Evolutionary conservation across 30 jellyfish, hydroid and myxozoan species (phyloP).

Genomic region (Phacellophora camtschatica): DNA sequence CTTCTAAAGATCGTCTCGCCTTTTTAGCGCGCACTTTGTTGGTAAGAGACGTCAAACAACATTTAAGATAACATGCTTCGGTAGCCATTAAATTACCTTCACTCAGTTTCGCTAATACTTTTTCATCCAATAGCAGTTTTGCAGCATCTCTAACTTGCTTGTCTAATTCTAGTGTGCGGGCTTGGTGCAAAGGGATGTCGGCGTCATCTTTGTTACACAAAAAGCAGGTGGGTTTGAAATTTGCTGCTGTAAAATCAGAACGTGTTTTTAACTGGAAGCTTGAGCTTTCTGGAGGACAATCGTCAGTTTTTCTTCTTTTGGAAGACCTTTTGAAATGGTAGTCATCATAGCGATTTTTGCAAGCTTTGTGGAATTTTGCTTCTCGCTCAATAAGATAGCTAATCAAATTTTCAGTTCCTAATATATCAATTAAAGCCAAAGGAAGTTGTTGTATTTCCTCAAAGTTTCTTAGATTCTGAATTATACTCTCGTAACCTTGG

Average conservation of each 20-base stretch:
- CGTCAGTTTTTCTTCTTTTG: neutral
- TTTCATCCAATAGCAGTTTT: neutral
- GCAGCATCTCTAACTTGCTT: neutral
- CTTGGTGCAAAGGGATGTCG: neutral
- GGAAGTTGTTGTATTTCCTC: constrained; percentile 14
- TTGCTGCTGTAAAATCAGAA: neutral
- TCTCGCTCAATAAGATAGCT: neutral
- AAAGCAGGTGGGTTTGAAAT: neutral
- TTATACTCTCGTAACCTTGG: neutral
- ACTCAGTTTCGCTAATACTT: neutral
- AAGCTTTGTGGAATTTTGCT: constrained; percentile 8
- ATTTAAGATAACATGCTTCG: constrained; percentile 8
- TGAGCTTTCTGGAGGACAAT: neutral
- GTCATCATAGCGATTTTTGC: constrained; percentile 5
- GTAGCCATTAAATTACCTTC: neutral
- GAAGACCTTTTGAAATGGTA: neutral
- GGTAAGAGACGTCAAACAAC: constrained; percentile 1
- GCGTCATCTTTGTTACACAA: neutral
- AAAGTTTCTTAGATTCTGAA: neutral
- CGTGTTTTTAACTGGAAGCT: neutral
- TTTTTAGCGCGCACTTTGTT: neutral
- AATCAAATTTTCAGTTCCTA: neutral
- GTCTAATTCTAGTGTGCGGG: neutral
- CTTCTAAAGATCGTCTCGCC: neutral
- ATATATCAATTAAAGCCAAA: neutral